Percentiles rank a stretch among this genome's conserved stretches.
These are phyloP conservation scores for Lasioglossum albipes DNA, from an alignment of 1,140 invertebrate species.

Conservation along the genomic window DNA sequence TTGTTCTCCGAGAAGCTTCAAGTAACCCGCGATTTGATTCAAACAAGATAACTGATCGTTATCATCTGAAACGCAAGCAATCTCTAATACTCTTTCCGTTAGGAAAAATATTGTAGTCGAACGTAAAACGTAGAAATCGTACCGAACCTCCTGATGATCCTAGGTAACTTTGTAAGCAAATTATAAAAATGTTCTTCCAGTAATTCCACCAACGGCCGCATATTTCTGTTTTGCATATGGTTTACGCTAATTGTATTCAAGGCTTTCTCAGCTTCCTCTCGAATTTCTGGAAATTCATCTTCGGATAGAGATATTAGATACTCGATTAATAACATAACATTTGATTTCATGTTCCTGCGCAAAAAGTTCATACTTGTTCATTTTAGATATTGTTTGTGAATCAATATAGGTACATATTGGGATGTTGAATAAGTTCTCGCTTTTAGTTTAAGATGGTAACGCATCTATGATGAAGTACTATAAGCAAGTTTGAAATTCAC, in stretches of 20 bases:
- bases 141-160: constrained; percentile 83
- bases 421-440: too few relatives aligned
- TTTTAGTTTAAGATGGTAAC: too few relatives aligned
- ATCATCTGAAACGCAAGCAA: constrained; percentile 76
- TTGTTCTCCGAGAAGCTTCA: constrained; percentile 80
- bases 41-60: constrained; percentile 80
- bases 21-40: constrained; percentile 83
- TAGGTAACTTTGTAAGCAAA: constrained; percentile 81
- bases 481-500: too few relatives aligned
- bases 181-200: constrained; percentile 82
- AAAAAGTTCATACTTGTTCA: constrained; percentile 50
- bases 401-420: background rate
- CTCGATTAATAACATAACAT: constrained; percentile 80
- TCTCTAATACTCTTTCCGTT: background rate
- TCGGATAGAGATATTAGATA: constrained; percentile 82
- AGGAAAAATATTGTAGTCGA: background rate
- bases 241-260: constrained; percentile 76
- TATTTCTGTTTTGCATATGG: constrained; percentile 65
- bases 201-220: constrained; percentile 78
- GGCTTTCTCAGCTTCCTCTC: constrained; percentile 70
- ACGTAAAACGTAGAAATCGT: constrained; percentile 33
- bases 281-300: constrained; percentile 80
- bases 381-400: constrained; percentile 20
- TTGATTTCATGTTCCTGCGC: constrained; percentile 81
- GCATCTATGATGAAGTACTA: too few relatives aligned